Conservation (phyloP, 1,140 invertebrate genomes). For the Zophobas morio region DNA sequence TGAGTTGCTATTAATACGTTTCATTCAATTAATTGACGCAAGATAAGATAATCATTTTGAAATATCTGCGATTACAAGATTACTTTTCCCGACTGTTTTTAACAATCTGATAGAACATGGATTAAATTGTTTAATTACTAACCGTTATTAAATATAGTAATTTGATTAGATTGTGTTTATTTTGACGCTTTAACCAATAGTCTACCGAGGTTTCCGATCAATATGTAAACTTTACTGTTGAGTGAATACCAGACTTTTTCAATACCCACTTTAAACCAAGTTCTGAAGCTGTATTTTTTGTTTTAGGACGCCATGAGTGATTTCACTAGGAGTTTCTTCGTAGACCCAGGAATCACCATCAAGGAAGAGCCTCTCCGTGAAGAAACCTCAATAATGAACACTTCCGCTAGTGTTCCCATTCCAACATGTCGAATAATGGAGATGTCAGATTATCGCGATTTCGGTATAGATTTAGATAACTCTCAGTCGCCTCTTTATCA, state of each 20-base stretch:
- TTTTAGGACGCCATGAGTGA: constrained; percentile 58
- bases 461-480: constrained; percentile 70
- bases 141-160: too few species aligned
- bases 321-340: constrained; percentile 66
- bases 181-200: too few species aligned
- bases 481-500: constrained; percentile 67
- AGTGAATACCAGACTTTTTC: background rate
- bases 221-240: too few species aligned
- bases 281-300: background rate
- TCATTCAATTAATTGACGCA: too few species aligned
- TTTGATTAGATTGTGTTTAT: too few species aligned
- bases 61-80: too few species aligned
- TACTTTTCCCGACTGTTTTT: too few species aligned
- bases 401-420: constrained; percentile 74
- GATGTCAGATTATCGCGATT: constrained; percentile 69
- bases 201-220: too few species aligned
- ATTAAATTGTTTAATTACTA: too few species aligned
- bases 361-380: constrained; percentile 68
- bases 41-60: too few species aligned
- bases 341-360: constrained; percentile 67
- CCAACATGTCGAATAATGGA: constrained; percentile 68
- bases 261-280: background rate
- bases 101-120: too few species aligned
- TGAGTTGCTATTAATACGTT: too few species aligned
- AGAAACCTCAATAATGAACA: constrained; percentile 61